Conservation (phyloP, 2,888 invertebrate genomes). For the Synergus umbraculus region DNA sequence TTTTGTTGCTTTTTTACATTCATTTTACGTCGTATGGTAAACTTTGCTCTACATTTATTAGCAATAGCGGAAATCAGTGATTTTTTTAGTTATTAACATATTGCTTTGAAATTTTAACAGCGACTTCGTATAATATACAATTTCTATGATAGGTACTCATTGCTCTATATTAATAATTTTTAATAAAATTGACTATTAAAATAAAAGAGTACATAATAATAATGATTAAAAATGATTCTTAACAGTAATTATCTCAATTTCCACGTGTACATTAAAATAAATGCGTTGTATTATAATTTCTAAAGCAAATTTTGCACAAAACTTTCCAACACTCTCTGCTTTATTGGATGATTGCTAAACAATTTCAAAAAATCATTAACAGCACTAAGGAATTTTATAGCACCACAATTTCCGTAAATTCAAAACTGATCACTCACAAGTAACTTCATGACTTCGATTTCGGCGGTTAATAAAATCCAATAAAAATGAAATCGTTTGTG, state of each 20-base stretch:
- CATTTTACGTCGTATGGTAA: not conserved
- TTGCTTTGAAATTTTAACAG: no score
- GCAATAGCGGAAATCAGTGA: not conserved
- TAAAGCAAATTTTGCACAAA: not conserved
- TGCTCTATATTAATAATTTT: no score
- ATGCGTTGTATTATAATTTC: not conserved
- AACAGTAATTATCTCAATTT: not conserved
- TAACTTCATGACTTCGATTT: slow-evolving; percentile 52
- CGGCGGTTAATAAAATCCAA: slow-evolving; percentile 44
- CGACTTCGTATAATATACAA: no score
- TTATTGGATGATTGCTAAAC: not conserved
- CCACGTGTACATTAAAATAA: not conserved
- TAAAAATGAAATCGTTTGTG: slow-evolving; percentile 23
- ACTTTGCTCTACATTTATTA: not conserved
- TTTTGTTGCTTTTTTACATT: not conserved
- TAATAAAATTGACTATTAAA: no score
- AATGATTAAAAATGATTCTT: not conserved
- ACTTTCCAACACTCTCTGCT: slow-evolving; percentile 17
- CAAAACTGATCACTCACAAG: slow-evolving; percentile 50
- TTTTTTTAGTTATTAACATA: no score
- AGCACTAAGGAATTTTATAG: slow-evolving; percentile 17
- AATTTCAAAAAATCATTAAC: not conserved
- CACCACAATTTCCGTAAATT: slow-evolving; percentile 44
- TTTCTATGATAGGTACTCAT: no score
- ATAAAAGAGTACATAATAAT: no score